Evolutionary conservation across 2,797 vertebrate species (phyloP), one percentile per base, ranked within the genome.

Genomic region (Oreochromis grahami): DNA sequence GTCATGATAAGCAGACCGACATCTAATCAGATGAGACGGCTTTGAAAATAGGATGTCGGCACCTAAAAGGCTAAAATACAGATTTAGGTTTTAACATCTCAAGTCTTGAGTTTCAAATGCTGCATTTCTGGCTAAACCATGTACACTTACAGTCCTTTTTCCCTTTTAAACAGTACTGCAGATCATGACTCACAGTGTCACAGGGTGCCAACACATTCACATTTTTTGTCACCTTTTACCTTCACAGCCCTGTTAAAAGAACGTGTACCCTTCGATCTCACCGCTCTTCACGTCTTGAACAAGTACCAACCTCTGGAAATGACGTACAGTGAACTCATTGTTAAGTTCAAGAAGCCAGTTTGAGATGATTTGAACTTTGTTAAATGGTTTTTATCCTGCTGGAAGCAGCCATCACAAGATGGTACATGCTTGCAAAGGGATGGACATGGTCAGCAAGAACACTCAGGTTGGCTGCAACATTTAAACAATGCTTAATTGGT

Each of bases 11-110:
- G 82, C 80, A 56, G 79, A 50, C 81, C 5, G 53, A 55, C 50
- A 5, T 92, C 87, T 90, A 84, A 92, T 92, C 84, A 87, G 86
- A 90, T 52, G 58, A 91, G 90, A 90, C 90, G 60, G 80, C 9
- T 45, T 84, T 53, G 81, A 77, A 80, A 80, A 87, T 34, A 68
- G n/a, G 79, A 83, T 43, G 84, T 72, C 21, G 19, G 77, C 77
- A 38, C 19, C 43, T 34, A 50, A 50, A 50, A 50, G 48, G 19
- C 32, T 48, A 76, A 87, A 86, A 87, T 85, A 86, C 43, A 88
- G 80, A 86, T 86, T 84, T 55, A 58, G 58, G 34, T 70, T 63
- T 45, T 48, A 81, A 72, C 60, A 81, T 65, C 38, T 11, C 13
- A 38, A 45, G 72, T 32, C 78, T 77, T 63, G 38, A 88, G 32